Evolutionary conservation across 2,797 vertebrate species (phyloP).

Genomic region (Poliocrania exsul): DNA sequence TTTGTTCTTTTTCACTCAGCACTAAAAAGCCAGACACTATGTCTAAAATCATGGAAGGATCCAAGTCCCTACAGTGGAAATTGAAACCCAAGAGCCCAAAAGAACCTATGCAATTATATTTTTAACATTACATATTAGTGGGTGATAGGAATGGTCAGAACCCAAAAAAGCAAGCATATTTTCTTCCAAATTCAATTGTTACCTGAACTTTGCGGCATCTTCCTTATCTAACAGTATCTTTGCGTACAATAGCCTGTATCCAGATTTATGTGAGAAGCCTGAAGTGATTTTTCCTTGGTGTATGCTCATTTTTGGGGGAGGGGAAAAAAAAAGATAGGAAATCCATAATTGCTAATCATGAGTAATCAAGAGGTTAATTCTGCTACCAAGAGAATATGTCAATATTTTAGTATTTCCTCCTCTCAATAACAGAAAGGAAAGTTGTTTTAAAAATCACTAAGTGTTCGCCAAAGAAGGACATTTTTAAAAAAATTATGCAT

Average conservation of each 20-base stretch:
- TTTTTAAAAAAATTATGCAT: not conserved
- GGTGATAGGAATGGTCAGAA: not conserved
- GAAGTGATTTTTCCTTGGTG: not conserved
- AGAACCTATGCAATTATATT: not conserved
- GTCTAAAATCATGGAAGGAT: not conserved
- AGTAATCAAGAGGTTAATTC: not conserved
- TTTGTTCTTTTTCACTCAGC: not conserved
- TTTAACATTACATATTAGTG: not conserved
- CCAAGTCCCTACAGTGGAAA: not conserved
- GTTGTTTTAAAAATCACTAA: not conserved
- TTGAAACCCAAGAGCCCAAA: not conserved
- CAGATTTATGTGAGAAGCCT: not conserved
- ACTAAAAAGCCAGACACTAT: not conserved
- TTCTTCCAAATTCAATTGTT: not conserved
- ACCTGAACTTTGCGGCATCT: not conserved
- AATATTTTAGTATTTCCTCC: not conserved
- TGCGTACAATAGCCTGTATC: not conserved
- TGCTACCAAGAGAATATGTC: not conserved
- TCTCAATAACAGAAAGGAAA: not conserved
- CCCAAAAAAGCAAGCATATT: not conserved
- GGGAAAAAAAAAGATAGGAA: not conserved
- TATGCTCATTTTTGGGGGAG: accelerated
- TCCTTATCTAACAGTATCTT: not conserved
- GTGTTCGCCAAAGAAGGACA: not conserved
- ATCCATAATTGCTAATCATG: not conserved